Evolutionary conservation across 2,888 invertebrate genomes (phyloP), one percentile per base, ranked within the genome.

Genomic region (Melinaea marsaeus): DNA sequence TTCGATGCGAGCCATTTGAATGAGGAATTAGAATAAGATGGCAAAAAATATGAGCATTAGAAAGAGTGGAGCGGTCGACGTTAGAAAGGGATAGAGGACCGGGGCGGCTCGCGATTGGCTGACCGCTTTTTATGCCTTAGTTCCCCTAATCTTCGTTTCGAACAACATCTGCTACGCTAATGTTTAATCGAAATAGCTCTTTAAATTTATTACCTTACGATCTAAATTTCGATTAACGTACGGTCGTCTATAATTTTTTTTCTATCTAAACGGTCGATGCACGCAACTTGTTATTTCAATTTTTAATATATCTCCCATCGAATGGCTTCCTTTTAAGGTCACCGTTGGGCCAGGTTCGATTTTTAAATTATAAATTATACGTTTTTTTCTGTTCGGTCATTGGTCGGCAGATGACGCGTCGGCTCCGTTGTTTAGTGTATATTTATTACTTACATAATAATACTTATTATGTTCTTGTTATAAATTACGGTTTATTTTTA

Each of bases 131-230:
- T 90, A 90, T 90, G 85, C 83, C 74, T 89, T 88, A 89, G 87
- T 89, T 90, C 90, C 90, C 90, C 90, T 90, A 90, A 90, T 90
- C 88, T 90, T 88, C 79, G 83, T 87, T 88, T 86, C 83, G 84
- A 85, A 83, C 80, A 85, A 86, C 90, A 90, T 89, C 89, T 90
- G 90, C 88, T 80, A 72, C 79, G 78, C 75, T 85, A 83, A 87
- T 87, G 84, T 85, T 83, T 84, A 85, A 84, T 81, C 84, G 85
- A 88, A 88, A 87, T 84, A 79, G 84, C 83, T 80, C 88, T 84
- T 86, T 89, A 89, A 85, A 81, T 79, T 85, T 82, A 86, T 82
- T 73, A 78, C 22, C 57, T 74, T 87, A 88, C 81, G 87, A 83
- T 83, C 81, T 82, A 75, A 85, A 87, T 89, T 88, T 79, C 83